Evolutionary conservation across 53 echinoderm and acorn worm species (phyloP), one percentile per base, ranked within the genome.

Genomic region (Henricia sp.): DNA sequence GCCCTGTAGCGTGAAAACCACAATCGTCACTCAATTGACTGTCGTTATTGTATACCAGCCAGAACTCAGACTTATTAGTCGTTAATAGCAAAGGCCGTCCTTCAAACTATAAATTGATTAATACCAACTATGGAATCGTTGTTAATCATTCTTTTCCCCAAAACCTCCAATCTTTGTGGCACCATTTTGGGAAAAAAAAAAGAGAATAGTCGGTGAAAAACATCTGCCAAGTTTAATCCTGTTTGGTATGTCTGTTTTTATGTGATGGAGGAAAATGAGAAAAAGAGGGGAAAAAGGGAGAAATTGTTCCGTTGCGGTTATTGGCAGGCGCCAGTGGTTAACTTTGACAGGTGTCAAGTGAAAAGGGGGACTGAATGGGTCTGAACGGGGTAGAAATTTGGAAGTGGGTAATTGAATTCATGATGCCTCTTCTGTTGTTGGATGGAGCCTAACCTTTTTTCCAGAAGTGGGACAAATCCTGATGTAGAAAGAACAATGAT

Each of bases 311-410:
- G 28, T 42, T 80, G 64, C 46, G 80, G 56, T 75, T 57, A 57
- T 23, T 21, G 39, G 29, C 38, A 62, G 80, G 80, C 80, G 80
- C 80, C 80, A 63, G 80, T 46, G 80, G 80, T 80, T 80, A 24
- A 14, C 12, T 4, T 41, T 80, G 80, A 80, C 80, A 80, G 80
- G 80, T 80, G 80, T 64, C 80, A 64, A n/a, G 62, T 16, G 57
- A 55, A 57, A 26, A 1, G 28, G 58, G 6, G 4, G 54, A 54
- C 16, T 76, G 40, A 76, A 76, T 73, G 54, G 73, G 54, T 70
- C 19, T n/a, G 52, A 75, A 44, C 32, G 43, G 63, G 77, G 46
- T 63, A 42, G 56, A 23, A 34, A 34, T 50, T 52, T 30, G 26
- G 36, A 30, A 8, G 54, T 52, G 29, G 11, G 73, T 21, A 53